These are phyloP conservation scores for Drosophila nannoptera DNA, from an alignment of 1,140 invertebrate genomes.

Conservation along the genomic window DNA sequence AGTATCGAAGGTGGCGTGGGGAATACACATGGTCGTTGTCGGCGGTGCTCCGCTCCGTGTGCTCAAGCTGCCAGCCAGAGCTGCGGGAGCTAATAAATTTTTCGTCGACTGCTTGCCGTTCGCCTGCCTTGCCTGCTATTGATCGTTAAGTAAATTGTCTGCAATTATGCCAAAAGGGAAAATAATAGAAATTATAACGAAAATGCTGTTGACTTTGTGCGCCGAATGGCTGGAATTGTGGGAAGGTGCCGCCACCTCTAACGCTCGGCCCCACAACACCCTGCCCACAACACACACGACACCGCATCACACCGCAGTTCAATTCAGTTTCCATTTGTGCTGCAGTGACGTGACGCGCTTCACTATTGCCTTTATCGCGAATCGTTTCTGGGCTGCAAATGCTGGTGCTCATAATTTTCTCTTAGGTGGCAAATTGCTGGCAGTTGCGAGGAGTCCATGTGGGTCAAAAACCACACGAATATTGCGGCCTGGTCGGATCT, in stretches of 20 bases:
- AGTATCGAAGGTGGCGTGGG: constrained; percentile 48
- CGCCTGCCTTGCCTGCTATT: constrained; percentile 73
- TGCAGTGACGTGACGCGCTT: constrained; percentile 60
- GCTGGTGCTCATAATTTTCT: constrained; percentile 75
- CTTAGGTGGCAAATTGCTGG: constrained; percentile 74
- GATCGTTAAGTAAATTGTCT: constrained; percentile 78
- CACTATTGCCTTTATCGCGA: constrained; percentile 35
- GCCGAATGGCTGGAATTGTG: constrained; percentile 50
- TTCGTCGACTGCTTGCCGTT: constrained; percentile 55
- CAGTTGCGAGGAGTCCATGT: constrained; percentile 63
- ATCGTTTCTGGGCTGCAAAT: constrained; percentile 30
- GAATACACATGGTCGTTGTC: constrained; percentile 55
- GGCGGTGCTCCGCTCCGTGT: constrained; percentile 24
- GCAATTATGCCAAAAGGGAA: constrained; percentile 78
- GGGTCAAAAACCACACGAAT: constrained; percentile 68
- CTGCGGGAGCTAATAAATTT: constrained; percentile 78
- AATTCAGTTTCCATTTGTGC: constrained; percentile 56
- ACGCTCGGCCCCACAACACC: neutral
- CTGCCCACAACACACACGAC: neutral
- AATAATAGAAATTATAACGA: constrained; percentile 78
- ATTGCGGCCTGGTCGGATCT: constrained; percentile 8
- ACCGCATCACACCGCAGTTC: neutral
- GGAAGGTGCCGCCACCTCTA: constrained; percentile 37
- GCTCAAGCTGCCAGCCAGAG: constrained; percentile 38
- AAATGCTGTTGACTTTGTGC: constrained; percentile 70